Base-by-base conservation (phyloP, 2,113 vertebrate genomes). In the Epinephelus moara region DNA sequence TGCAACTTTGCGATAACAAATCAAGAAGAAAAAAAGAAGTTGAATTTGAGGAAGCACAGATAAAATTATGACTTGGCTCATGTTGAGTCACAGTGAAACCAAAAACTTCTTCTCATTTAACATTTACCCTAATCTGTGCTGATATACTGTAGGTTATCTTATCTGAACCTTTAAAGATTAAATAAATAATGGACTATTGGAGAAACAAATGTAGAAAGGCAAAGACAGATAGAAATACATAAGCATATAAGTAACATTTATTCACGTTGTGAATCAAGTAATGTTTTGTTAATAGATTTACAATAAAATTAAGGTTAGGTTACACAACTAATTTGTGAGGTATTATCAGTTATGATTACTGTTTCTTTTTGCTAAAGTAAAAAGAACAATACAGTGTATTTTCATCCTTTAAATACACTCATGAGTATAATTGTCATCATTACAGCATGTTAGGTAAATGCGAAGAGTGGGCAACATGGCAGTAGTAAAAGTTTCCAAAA, bases 41-140 rank as follows among this genome's bases (percentile, higher is more conserved):
- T 42, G 18, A 49, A 21, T 63, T 68, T 82, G 70, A 72, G 62
- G 79, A 82, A 76, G 80, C 63, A 5, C n/a, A 12, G 40, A 27
- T 42, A 62, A 42, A 70, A 47, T 4, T 40, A 85, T 82, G 75
- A 89, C 78, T 66, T 1, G 3, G 49, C 77, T 12, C 6, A 47
- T 23, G 64, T 63, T 68, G 73, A 89, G 63, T 89, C 84, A 72
- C 30, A 69, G 57, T 50, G 81, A 84, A 80, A 74, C 68, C 27
- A 33, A 10, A 70, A 50, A 27, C 25, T 42, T 72, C 55, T 27
- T 37, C 27, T 23, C 19, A 1, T 25, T 25, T 27, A 25, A 53
- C 33, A 63, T 64, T 42, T 53, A 25, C 21, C 33, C 18, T 23
- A 33, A 77, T 6, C 37, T 21, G 6, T 30, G 42, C 23, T 47